Percentiles rank a stretch among this genome's conserved stretches.
Conservation (phyloP, 2,113 vertebrate genomes). For the Leptodactylus fuscus region DNA sequence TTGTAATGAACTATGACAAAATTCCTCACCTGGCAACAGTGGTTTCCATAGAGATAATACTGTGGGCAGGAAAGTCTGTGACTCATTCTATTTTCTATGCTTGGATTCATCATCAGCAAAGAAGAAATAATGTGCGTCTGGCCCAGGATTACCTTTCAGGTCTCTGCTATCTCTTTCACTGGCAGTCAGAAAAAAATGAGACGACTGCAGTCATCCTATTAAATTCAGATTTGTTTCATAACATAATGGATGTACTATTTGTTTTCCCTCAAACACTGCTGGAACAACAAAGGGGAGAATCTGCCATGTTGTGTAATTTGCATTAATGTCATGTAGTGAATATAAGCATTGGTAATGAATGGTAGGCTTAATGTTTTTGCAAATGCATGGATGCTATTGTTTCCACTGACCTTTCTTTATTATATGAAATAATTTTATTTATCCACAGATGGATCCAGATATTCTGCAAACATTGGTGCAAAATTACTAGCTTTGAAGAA, state of each 20-base stretch:
- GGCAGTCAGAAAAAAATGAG: slow-evolving; percentile 18
- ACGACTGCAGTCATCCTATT: slow-evolving; percentile 1
- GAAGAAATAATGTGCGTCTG: slow-evolving; percentile 61
- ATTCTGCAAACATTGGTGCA: too few species aligned
- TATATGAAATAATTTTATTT: too few species aligned
- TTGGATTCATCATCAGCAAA: slow-evolving; percentile 61
- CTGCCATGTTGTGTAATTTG: slow-evolving; percentile 50
- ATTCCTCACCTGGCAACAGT: slow-evolving; percentile 63
- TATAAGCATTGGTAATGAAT: slow-evolving; percentile 28
- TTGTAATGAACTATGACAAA: slow-evolving; percentile 64
- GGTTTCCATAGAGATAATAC: slow-evolving; percentile 64
- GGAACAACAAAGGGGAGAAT: slow-evolving; percentile 18
- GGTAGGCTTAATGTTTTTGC: slow-evolving; percentile 11
- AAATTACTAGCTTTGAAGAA: too few species aligned
- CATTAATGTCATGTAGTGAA: slow-evolving; percentile 47
- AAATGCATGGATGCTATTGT: too few species aligned
- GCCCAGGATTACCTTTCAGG: slow-evolving; percentile 54
- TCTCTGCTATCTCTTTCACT: slow-evolving; percentile 45
- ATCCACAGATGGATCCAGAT: too few species aligned
- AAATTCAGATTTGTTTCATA: slow-evolving; percentile 56
- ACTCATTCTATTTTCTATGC: slow-evolving; percentile 69
- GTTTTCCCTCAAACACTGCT: slow-evolving; percentile 48
- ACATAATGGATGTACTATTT: slow-evolving; percentile 38
- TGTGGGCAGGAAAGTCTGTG: slow-evolving; percentile 58
- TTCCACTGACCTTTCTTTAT: too few species aligned